A percentile compares a stretch with the other conserved stretches of the same genome.
Evolutionary conservation across 1,140 invertebrate species (phyloP).

Genomic region (Drosophila pallidifrons): DNA sequence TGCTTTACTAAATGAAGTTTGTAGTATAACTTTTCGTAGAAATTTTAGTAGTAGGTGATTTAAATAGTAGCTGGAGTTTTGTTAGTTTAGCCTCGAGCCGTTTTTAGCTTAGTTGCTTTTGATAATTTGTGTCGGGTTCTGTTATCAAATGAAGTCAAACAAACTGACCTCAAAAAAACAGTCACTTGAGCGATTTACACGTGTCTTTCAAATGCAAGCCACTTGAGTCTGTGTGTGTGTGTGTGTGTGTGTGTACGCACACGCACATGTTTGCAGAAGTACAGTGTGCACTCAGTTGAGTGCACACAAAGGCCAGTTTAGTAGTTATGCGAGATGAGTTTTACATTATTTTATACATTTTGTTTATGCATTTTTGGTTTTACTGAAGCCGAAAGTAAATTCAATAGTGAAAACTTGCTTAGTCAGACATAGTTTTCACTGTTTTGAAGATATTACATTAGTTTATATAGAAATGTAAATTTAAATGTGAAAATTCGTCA

Average conservation of each 20-base stretch:
- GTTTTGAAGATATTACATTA: not conserved
- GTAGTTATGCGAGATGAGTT: too few species aligned
- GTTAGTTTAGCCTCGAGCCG: constrained; percentile 6
- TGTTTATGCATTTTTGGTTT: too few species aligned
- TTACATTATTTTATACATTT: too few species aligned
- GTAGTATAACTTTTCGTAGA: too few species aligned
- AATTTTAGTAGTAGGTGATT: constrained; percentile 5
- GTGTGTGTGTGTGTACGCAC: too few species aligned
- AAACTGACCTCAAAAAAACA: constrained; percentile 35
- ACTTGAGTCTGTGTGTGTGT: not conserved
- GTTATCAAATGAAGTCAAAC: constrained; percentile 46
- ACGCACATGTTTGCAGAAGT: not conserved
- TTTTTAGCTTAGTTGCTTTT: constrained; percentile 8
- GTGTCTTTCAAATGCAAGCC: constrained; percentile 13
- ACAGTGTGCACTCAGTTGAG: not conserved
- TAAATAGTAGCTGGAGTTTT: not conserved
- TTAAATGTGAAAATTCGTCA: too few species aligned
- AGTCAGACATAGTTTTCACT: not conserved
- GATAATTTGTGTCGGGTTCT: constrained; percentile 12
- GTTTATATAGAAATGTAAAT: too few species aligned
- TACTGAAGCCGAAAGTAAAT: too few species aligned
- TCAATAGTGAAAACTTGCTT: too few species aligned
- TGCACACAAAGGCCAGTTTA: too few species aligned
- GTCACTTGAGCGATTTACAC: constrained; percentile 18
- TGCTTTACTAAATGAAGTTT: too few species aligned